phyloP scores from a whole-genome alignment of 2,113 vertebrate species.

The Daboia siamensis region DNA sequence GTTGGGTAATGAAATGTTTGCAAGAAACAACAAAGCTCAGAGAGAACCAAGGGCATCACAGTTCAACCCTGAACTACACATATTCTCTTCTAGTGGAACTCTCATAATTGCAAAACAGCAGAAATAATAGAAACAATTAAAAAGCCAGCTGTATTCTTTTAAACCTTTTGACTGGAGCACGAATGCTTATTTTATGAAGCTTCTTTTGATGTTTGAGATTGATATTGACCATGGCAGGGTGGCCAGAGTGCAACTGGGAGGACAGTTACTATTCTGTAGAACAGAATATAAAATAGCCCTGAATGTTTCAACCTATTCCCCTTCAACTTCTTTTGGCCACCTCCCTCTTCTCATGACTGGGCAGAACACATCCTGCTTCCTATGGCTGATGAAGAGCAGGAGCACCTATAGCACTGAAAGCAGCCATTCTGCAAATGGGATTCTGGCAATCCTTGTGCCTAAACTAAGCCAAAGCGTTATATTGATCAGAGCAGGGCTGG shows the following conservation, averaged over 20 bases:
- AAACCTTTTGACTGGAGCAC: background rate
- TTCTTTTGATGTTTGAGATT: background rate
- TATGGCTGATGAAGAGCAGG: background rate
- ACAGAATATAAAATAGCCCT: background rate
- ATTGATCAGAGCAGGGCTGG: background rate
- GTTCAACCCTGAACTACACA: background rate
- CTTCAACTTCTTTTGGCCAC: background rate
- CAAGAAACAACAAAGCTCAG: background rate
- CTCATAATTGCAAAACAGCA: background rate
- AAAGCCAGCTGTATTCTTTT: background rate
- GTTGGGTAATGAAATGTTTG: background rate
- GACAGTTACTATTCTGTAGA: background rate
- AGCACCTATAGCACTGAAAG: background rate
- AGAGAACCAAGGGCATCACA: background rate
- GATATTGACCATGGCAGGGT: background rate
- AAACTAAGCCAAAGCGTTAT: background rate
- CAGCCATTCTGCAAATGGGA: background rate
- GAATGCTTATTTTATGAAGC: background rate
- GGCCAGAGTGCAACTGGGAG: background rate
- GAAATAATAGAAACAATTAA: background rate
- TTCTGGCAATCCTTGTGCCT: background rate
- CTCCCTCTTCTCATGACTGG: background rate
- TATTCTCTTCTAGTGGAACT: background rate
- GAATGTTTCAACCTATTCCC: background rate
- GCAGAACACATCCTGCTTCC: background rate